Percentiles rank a stretch among this genome's conserved stretches.
Evolutionary conservation across 2,113 vertebrate species (phyloP).

Genomic region (Hippocampus zosterae): DNA sequence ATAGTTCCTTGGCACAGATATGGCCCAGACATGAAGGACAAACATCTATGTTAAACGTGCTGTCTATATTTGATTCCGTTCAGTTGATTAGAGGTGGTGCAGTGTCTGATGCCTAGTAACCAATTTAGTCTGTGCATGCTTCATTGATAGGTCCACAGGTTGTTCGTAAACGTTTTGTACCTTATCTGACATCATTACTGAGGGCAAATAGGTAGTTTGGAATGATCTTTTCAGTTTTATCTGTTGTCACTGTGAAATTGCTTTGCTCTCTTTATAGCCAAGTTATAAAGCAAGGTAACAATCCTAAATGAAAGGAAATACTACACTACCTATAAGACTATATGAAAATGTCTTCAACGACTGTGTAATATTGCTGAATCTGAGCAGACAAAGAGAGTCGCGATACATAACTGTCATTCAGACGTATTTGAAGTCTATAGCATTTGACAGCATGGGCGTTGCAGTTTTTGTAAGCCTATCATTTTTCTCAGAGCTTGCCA

Average conservation of each 20-base stretch:
- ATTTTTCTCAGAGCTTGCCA: not conserved
- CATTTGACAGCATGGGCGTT: not conserved
- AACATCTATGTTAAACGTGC: not conserved
- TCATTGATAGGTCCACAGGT: no score
- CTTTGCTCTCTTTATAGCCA: not conserved
- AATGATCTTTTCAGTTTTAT: not conserved
- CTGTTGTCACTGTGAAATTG: not conserved
- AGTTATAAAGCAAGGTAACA: not conserved
- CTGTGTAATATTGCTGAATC: not conserved
- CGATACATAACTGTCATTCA: not conserved
- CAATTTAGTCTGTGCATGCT: not conserved
- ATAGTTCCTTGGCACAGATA: not conserved
- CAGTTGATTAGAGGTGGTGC: not conserved
- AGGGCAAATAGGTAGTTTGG: not conserved
- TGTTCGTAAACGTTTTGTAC: not conserved
- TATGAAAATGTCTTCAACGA: not conserved
- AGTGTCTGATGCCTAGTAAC: not conserved
- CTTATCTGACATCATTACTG: not conserved
- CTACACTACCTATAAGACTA: not conserved
- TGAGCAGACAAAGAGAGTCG: no score
- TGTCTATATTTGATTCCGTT: not conserved
- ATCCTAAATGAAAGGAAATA: not conserved
- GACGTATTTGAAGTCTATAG: not conserved
- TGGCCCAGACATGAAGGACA: not conserved
- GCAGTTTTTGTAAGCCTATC: not conserved